Percentiles rank a stretch among this genome's conserved stretches.
Conservation (phyloP, 2,888 invertebrate species). For the Chymomyza caudatula region DNA sequence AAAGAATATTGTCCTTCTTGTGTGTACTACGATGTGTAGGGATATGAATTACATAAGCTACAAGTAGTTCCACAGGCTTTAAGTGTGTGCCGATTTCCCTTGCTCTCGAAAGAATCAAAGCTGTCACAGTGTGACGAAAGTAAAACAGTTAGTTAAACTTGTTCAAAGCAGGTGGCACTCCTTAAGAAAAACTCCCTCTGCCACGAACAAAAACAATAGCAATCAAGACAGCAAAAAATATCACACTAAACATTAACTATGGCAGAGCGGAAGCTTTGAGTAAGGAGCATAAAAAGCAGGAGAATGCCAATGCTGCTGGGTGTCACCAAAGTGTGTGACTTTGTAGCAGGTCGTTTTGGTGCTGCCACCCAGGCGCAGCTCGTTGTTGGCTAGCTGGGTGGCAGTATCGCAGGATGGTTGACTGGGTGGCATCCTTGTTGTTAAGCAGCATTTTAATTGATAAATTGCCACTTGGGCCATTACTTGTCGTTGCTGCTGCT, state of each 20-base stretch:
- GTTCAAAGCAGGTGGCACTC: neutral
- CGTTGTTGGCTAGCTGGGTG: too few species aligned
- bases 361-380: neutral
- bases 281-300: neutral
- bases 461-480: conserved; percentile 73
- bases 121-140: neutral
- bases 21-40: too few species aligned
- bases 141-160: neutral
- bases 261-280: neutral
- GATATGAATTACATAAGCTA: too few species aligned
- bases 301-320: too few species aligned
- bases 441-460: conserved; percentile 72
- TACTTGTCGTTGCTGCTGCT: conserved; percentile 49
- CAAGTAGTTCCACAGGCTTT: too few species aligned
- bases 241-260: neutral
- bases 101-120: neutral
- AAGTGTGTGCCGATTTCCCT: neutral
- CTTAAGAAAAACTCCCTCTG: too few species aligned
- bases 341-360: neutral
- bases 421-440: conserved; percentile 39
- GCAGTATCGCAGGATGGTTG: neutral
- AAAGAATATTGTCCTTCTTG: too few species aligned
- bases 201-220: neutral
- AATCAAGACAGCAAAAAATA: neutral
- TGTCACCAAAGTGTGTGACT: neutral